phyloP scores from a whole-genome alignment of 2,797 vertebrate species.

The Xyrichtys novacula region DNA sequence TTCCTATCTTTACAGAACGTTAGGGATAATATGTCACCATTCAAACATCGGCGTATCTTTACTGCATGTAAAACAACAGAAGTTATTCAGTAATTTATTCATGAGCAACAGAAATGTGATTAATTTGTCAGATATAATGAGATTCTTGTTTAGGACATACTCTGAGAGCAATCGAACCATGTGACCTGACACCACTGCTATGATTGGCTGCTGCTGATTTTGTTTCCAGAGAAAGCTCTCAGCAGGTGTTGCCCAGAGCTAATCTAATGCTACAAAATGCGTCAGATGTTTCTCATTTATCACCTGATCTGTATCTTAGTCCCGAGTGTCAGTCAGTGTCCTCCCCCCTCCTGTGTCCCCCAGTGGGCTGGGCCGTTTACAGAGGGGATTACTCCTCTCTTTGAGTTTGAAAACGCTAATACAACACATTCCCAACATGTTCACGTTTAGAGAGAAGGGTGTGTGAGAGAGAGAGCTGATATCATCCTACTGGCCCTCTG shows the following conservation, averaged over 20 bases:
- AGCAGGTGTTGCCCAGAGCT: slow-evolving; percentile 2
- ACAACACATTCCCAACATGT: slow-evolving; percentile 84
- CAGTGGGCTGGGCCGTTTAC: slow-evolving; percentile 70
- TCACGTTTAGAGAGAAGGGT: slow-evolving; percentile 70
- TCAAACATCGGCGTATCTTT: no score
- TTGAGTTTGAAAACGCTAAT: slow-evolving; percentile 82
- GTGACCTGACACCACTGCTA: slow-evolving; percentile 2
- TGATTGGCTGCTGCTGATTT: not conserved
- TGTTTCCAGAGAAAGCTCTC: slow-evolving; percentile 3
- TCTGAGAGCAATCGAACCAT: not conserved
- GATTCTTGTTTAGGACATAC: no score
- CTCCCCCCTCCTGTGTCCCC: slow-evolving; percentile 63
- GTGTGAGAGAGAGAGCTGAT: slow-evolving; percentile 53
- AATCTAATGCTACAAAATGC: slow-evolving; percentile 21
- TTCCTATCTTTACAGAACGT: no score
- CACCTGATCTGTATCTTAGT: slow-evolving; percentile 2
- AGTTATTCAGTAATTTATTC: no score
- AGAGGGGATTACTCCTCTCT: slow-evolving; percentile 83
- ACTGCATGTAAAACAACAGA: no score
- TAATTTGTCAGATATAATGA: no score
- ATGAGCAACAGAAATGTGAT: no score
- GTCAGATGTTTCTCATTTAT: slow-evolving; percentile 21
- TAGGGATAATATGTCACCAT: no score
- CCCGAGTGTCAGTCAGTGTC: slow-evolving; percentile 31
- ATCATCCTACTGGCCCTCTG: slow-evolving; percentile 81